Evolutionary conservation across 2,797 vertebrate species (phyloP).

Genomic region (Otus scops): DNA sequence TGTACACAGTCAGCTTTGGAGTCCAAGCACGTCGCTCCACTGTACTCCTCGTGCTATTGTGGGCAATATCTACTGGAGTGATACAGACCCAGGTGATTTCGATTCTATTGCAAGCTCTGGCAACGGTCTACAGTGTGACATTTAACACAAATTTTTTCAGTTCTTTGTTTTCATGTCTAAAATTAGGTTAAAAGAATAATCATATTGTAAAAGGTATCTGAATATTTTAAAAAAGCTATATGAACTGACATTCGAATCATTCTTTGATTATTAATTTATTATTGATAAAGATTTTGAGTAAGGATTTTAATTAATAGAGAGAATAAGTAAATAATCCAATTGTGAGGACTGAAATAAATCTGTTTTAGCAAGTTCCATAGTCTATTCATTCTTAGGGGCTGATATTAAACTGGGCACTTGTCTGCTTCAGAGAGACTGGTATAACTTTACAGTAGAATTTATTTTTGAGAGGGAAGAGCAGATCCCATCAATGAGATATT

Average conservation of each 20-base stretch:
- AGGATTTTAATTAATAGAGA: background rate
- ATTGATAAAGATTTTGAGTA: background rate
- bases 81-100: background rate
- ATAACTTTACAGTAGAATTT: background rate
- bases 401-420: background rate
- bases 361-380: background rate
- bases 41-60: background rate
- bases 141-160: slow-evolving; percentile 3
- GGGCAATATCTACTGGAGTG: background rate
- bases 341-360: background rate
- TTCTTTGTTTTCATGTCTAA: slow-evolving; percentile 15
- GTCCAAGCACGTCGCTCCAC: background rate
- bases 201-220: background rate
- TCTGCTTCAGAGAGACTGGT: background rate
- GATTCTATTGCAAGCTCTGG: background rate
- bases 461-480: background rate
- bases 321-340: background rate
- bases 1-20: background rate
- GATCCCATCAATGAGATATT: background rate
- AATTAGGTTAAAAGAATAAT: slow-evolving; percentile 2
- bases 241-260: background rate
- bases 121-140: background rate
- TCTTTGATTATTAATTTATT: slow-evolving; percentile 18
- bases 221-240: background rate
- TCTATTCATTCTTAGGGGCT: background rate